A percentile compares a stretch with the other conserved stretches of the same genome.
phyloP scores from a whole-genome alignment of 2,113 vertebrate genomes.

The Scophthalmus maximus region DNA sequence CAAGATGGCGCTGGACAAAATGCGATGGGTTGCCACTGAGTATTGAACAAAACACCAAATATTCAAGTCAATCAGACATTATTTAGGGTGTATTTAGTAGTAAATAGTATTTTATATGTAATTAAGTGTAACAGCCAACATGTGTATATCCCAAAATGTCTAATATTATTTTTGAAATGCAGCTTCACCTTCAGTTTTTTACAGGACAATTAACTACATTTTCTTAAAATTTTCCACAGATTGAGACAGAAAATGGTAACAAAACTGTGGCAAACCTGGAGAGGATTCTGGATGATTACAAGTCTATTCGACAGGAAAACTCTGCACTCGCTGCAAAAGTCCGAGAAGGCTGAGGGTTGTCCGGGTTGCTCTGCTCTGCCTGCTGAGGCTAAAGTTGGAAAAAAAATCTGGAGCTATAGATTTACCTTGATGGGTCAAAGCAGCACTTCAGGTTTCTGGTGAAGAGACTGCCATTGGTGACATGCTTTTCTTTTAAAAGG shows the following conservation, averaged over 20 bases:
- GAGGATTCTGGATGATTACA: conserved; percentile 90
- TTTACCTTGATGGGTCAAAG: conserved; percentile 22
- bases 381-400: conserved; percentile 10
- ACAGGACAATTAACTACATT: background rate
- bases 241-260: conserved; percentile 90
- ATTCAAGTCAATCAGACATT: too few relatives aligned
- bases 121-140: too few relatives aligned
- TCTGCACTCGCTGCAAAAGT: conserved; percentile 84
- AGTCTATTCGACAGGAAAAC: conserved; percentile 90
- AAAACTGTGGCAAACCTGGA: conserved; percentile 92
- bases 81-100: too few relatives aligned
- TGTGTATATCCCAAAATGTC: too few relatives aligned
- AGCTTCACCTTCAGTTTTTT: too few relatives aligned
- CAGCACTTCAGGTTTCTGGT: conserved; percentile 21
- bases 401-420: conserved; percentile 7
- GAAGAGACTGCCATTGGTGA: conserved; percentile 17
- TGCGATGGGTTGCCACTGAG: too few relatives aligned
- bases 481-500: conserved; percentile 50
- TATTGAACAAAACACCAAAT: too few relatives aligned
- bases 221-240: conserved; percentile 75
- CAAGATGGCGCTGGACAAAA: too few relatives aligned
- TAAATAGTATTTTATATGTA: too few relatives aligned
- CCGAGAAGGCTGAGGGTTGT: conserved; percentile 73
- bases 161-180: too few relatives aligned
- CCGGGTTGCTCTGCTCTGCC: background rate